Percentiles rank a stretch among this genome's conserved stretches.
phyloP scores from a whole-genome alignment of 2,113 vertebrate genomes.

The Engraulis encrasicolus region DNA sequence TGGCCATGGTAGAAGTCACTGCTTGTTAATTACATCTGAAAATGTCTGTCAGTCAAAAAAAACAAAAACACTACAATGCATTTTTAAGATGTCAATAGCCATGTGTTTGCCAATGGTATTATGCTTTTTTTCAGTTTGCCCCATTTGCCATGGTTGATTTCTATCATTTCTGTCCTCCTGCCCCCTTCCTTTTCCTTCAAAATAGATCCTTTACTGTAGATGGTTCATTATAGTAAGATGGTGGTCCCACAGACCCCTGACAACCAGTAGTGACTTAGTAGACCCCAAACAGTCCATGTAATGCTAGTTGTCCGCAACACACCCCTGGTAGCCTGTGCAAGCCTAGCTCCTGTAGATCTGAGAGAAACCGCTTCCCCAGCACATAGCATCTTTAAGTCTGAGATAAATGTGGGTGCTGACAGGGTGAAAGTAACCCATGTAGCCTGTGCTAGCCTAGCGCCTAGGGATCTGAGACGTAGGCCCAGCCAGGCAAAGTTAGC shows the following conservation, averaged over 20 bases:
- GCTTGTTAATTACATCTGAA: not conserved
- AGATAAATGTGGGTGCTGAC: too few species aligned
- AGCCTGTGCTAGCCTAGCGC: not conserved
- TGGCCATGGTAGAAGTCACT: slow-evolving; percentile 1
- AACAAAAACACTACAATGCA: not conserved
- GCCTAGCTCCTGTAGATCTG: too few species aligned
- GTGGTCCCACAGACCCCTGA: too few species aligned
- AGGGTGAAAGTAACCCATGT: not conserved
- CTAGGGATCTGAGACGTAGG: not conserved
- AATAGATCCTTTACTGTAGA: not conserved
- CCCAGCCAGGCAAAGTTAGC: too few species aligned
- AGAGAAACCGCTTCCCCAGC: too few species aligned
- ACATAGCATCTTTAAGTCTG: too few species aligned
- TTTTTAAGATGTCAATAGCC: not conserved
- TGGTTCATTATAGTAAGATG: not conserved
- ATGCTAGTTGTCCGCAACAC: too few species aligned
- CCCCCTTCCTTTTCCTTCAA: not conserved
- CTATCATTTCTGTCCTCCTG: not conserved
- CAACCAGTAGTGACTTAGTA: too few species aligned
- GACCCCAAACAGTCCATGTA: too few species aligned
- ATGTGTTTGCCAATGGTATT: not conserved
- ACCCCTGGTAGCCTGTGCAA: too few species aligned
- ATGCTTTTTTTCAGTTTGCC: not conserved
- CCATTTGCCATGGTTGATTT: not conserved
- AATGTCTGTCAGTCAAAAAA: not conserved